Evolutionary conservation across 1,140 invertebrate species (phyloP), one percentile per base, ranked within the genome.

Genomic region (Tetramorium alpestre): DNA sequence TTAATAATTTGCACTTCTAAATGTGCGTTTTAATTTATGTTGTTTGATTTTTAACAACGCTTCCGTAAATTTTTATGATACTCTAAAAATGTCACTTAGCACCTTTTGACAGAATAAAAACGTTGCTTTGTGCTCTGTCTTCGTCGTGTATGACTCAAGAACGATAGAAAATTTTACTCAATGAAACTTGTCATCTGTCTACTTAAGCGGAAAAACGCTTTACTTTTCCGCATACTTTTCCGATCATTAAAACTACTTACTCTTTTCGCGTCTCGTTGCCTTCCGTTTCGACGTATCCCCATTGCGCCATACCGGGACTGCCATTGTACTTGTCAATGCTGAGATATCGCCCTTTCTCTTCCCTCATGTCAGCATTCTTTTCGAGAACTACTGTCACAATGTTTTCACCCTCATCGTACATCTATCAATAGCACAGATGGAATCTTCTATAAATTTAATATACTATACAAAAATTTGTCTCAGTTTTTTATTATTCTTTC

Each of bases 351-450:
- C 90, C 93, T n/a, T 88, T 64, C 58, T 95, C 94, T 4, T 94
- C 86, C 0, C 89, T 28, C 93, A 94, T 95, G 41, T 96, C 93
- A 22, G 94, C 76, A 3, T 94, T 95, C 72, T 93, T 94, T 49
- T 95, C 94, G 44, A 95, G 22, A 87, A 96, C 95, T 92, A 97
- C 96, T 8, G 95, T 96, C 0, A 97, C 89, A 0, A 95, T 84
- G 75, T 96, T 96, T 0, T 94, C 93, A 5, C 96, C 96, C 89
- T 96, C 96, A 54, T 96, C 96, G 58, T 96, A 96, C 93, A 97
- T 96, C 96, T 97, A 65, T 2, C 16, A 72, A 56, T n/a, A 41
- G 44, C 5, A n/a, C 28, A 16, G 16, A 73, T 8, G 44, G 41
- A 18, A 5, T 7, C 60, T 75, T 69, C 0, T 3, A 4, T 7